These are phyloP conservation scores for Amblyjoppa fuscipennis DNA, from an alignment of 2,888 invertebrate genomes.

Conservation along the genomic window DNA sequence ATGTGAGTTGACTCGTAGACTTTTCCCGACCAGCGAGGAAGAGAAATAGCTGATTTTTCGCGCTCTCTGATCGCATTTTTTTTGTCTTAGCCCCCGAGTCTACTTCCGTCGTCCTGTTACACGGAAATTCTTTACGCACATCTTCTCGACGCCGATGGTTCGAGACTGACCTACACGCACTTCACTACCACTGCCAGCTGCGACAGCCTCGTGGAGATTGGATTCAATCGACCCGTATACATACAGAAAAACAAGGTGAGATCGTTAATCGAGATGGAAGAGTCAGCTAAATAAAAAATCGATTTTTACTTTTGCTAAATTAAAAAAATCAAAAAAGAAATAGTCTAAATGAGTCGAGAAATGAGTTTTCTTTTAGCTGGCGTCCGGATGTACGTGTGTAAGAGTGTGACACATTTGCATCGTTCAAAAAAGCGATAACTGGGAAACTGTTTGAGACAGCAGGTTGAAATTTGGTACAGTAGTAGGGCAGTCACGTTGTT, in stretches of 20 bases:
- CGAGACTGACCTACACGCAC: slow-evolving; percentile 93
- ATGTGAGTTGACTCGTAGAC: slow-evolving; percentile 76
- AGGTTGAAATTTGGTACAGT: too few relatives aligned
- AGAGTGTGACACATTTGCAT: too few relatives aligned
- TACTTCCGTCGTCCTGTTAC: slow-evolving; percentile 84
- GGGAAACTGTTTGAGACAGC: too few relatives aligned
- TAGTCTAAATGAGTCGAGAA: too few relatives aligned
- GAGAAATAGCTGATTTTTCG: not conserved
- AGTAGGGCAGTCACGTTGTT: too few relatives aligned
- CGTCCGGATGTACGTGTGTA: too few relatives aligned
- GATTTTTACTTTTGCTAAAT: too few relatives aligned
- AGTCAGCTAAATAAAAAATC: not conserved
- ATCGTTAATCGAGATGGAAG: not conserved
- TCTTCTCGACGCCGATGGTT: slow-evolving; percentile 92
- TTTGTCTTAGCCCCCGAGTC: slow-evolving; percentile 15
- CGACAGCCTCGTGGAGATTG: slow-evolving; percentile 91
- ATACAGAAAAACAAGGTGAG: slow-evolving; percentile 90
- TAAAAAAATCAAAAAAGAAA: too few relatives aligned
- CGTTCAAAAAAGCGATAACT: too few relatives aligned
- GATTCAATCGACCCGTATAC: slow-evolving; percentile 92
- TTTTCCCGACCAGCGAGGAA: not conserved
- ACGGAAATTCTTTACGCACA: slow-evolving; percentile 93
- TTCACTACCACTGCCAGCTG: slow-evolving; percentile 92
- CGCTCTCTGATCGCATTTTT: not conserved
- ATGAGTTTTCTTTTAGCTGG: too few relatives aligned